Evolutionary conservation across 2,888 invertebrate genomes (phyloP).

Genomic region (Hypolimnas misippus): DNA sequence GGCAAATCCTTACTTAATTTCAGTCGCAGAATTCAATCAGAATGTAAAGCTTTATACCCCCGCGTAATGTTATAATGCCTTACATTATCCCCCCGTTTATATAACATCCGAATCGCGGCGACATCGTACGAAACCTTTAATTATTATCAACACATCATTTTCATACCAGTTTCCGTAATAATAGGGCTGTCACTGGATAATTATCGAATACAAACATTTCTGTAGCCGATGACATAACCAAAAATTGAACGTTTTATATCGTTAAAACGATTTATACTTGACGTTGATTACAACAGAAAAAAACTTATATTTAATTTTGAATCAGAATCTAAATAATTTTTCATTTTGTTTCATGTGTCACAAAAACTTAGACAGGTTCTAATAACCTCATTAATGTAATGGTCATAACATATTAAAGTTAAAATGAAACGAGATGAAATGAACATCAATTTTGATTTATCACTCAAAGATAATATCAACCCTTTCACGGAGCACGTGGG

Average conservation of each 20-base stretch:
- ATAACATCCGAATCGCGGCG: conserved; percentile 65
- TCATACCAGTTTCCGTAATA: conserved; percentile 69
- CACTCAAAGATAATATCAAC: conserved; percentile 76
- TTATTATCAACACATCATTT: conserved; percentile 84
- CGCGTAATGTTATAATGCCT: conserved; percentile 81
- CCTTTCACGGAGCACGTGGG: conserved; percentile 70
- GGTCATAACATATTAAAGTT: conserved; percentile 14
- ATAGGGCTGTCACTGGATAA: conserved; percentile 64
- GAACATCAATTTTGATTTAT: conserved; percentile 72
- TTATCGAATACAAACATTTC: conserved; percentile 13
- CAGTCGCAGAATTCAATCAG: conserved; percentile 83
- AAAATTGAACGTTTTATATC: neutral
- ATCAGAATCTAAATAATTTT: neutral
- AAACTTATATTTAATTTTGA: too few relatives aligned
- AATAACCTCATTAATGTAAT: neutral
- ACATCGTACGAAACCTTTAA: conserved; percentile 80
- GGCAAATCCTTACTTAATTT: conserved; percentile 84
- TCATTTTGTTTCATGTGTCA: neutral
- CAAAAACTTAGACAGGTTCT: neutral
- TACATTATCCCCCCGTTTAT: conserved; percentile 73
- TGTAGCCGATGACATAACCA: neutral
- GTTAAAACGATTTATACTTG: neutral
- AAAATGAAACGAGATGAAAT: conserved; percentile 48
- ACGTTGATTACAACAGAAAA: neutral
- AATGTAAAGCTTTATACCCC: conserved; percentile 79